These are phyloP conservation scores for Myrmophylax atrothorax DNA, from an alignment of 2,113 vertebrate species.

Conservation along the genomic window DNA sequence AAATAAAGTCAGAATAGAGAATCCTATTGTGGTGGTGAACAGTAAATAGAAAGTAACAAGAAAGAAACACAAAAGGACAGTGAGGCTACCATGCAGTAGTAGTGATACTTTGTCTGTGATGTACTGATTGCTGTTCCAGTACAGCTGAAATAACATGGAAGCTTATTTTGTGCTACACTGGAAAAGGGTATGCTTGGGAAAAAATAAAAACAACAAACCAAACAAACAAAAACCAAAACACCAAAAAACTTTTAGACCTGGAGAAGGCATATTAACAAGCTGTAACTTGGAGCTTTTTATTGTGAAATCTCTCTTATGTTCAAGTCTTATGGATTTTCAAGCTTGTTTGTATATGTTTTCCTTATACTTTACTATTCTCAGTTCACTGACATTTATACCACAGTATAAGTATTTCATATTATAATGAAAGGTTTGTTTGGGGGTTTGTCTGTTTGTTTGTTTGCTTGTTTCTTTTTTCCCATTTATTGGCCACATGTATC, in stretches of 20 bases:
- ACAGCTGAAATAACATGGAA: background rate
- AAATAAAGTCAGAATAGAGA: background rate
- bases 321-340: background rate
- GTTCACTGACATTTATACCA: background rate
- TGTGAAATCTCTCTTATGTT: rapidly evolving
- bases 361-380: background rate
- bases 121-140: background rate
- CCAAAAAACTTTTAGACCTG: background rate
- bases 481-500: background rate
- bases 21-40: background rate
- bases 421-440: background rate
- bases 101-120: background rate
- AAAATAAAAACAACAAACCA: background rate
- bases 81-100: background rate
- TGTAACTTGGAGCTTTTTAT: background rate
- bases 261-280: background rate
- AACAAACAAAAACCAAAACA: no score
- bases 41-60: background rate
- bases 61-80: background rate
- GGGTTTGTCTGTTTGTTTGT: no score
- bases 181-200: background rate
- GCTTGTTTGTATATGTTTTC: background rate
- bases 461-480: no score
- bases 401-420: background rate
- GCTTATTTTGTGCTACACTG: background rate